These are phyloP conservation scores for Serranus cabrilla DNA, from an alignment of 2,797 vertebrate species.

Conservation along the genomic window DNA sequence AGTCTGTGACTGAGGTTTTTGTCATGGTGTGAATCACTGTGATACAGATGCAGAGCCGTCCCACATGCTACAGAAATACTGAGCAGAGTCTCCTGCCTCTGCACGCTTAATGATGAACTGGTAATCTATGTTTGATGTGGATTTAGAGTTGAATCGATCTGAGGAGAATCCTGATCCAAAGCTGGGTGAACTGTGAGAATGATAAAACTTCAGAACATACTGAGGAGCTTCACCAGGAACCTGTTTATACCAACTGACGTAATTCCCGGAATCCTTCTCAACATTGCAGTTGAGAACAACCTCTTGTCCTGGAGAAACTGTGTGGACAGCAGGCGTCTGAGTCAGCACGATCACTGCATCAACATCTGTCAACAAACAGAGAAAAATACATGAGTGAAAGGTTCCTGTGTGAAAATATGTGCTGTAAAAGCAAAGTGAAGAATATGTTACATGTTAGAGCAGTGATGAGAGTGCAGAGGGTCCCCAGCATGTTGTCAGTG, in stretches of 20 bases:
- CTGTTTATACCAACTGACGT: constrained; percentile 38
- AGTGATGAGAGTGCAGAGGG: constrained; percentile 35
- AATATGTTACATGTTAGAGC: constrained; percentile 46
- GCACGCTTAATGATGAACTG: constrained; percentile 48
- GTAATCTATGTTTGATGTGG: constrained; percentile 42
- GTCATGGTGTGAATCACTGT: constrained; percentile 54
- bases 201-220: fast-evolving
- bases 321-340: constrained; percentile 43
- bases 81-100: constrained; percentile 58
- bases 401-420: not conserved
- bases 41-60: constrained; percentile 30
- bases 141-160: constrained; percentile 36
- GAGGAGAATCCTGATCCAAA: constrained; percentile 51
- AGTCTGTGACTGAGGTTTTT: constrained; percentile 5
- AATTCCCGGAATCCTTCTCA: fast-evolving
- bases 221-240: constrained; percentile 53
- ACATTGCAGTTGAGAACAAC: constrained; percentile 41
- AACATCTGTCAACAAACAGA: constrained; percentile 38
- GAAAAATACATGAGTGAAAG: constrained; percentile 9
- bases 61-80: constrained; percentile 38
- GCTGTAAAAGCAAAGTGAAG: not conserved
- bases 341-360: constrained; percentile 48
- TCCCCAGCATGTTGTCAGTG: constrained; percentile 40
- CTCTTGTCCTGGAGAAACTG: constrained; percentile 28
- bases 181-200: fast-evolving